Conservation (phyloP, 2,797 vertebrate species). For the Centropyge bicolor region DNA sequence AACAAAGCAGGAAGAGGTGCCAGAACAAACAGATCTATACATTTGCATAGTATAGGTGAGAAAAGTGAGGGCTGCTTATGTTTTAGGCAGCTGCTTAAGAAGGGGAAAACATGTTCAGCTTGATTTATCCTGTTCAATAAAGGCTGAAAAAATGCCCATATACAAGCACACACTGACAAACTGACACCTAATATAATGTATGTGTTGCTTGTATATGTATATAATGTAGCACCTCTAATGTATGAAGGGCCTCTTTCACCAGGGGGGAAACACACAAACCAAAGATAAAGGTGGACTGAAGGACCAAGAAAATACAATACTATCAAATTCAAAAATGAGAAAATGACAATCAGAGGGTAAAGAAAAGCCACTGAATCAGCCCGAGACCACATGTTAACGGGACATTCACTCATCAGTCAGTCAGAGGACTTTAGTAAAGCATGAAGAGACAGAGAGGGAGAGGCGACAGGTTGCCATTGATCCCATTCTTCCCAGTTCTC, state of each 20-base stretch:
- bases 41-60: not conserved
- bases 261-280: not conserved
- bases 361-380: constrained; percentile 22
- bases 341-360: constrained; percentile 1
- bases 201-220: not conserved
- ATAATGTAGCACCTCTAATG: not conserved
- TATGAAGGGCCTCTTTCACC: not conserved
- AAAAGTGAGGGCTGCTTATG: not conserved
- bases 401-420: not conserved
- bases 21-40: not conserved
- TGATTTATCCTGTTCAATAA: not conserved
- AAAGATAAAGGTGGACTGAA: constrained; percentile 6
- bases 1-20: not conserved
- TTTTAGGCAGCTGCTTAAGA: constrained; percentile 5
- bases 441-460: not conserved
- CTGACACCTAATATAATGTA: not conserved
- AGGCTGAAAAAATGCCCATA: not conserved
- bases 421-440: not conserved
- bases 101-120: not conserved
- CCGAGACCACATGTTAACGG: constrained; percentile 1
- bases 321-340: not conserved
- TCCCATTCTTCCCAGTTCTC: constrained; percentile 38
- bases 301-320: not conserved
- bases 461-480: constrained; percentile 30
- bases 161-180: not conserved